These are phyloP conservation scores for Ethmia dodecea DNA, from an alignment of 2,888 invertebrate species.

Conservation along the genomic window DNA sequence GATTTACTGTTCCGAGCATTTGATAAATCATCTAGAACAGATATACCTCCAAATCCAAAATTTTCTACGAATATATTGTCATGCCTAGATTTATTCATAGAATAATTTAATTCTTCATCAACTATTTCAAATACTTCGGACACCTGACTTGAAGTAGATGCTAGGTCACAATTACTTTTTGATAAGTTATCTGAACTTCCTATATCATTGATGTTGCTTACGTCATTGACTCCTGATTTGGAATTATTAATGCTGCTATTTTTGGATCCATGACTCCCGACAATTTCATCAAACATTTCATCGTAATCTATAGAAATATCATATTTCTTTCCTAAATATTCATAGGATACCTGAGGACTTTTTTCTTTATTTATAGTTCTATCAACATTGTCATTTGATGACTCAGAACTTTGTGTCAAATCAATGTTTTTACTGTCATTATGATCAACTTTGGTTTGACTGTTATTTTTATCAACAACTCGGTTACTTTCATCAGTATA, in stretches of 20 bases:
- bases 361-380: background rate
- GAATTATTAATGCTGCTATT: constrained; percentile 1
- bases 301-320: constrained; percentile 62
- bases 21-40: constrained; percentile 31
- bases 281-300: constrained; percentile 32
- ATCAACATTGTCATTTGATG: constrained; percentile 20
- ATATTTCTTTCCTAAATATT: constrained; percentile 35
- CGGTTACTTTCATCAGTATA: background rate
- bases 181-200: constrained; percentile 9
- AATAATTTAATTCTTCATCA: constrained; percentile 82
- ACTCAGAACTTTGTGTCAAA: constrained; percentile 44
- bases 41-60: constrained; percentile 39
- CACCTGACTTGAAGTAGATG: constrained; percentile 31
- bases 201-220: constrained; percentile 3
- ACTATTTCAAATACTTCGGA: constrained; percentile 56
- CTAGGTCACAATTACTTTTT: constrained; percentile 14
- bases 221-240: constrained; percentile 6
- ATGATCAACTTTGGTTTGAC: background rate
- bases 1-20: constrained; percentile 17
- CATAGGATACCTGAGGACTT: constrained; percentile 1
- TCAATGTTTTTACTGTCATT: constrained; percentile 29
- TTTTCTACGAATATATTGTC: constrained; percentile 25
- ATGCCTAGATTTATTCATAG: constrained; percentile 53
- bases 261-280: constrained; percentile 8
- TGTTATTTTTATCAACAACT: constrained; percentile 3